phyloP scores from a whole-genome alignment of 2,888 invertebrate species.

The Abscondita cerata region DNA sequence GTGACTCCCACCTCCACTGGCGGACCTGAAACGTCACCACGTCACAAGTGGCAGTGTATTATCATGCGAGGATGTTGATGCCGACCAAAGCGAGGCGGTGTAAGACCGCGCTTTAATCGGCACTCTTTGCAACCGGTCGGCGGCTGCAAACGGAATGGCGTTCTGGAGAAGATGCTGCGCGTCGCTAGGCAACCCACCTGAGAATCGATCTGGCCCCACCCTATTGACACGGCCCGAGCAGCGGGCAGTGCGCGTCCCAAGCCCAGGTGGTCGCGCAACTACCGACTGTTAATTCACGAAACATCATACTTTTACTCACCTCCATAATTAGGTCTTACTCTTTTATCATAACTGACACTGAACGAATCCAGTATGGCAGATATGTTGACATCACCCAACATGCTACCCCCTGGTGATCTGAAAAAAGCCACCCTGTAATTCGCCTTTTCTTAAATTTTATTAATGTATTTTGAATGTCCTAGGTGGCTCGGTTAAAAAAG shows the following conservation, averaged over 20 bases:
- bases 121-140: constrained; percentile 53
- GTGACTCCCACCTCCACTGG: constrained; percentile 98
- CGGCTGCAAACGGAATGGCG: constrained; percentile 56
- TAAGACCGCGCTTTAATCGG: constrained; percentile 43
- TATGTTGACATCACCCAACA: constrained; percentile 93
- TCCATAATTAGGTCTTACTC: constrained; percentile 99
- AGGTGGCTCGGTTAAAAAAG: no score
- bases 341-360: constrained; percentile 97
- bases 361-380: constrained; percentile 94
- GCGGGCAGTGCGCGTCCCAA: constrained; percentile 38
- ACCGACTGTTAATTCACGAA: constrained; percentile 35
- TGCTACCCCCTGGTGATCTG: constrained; percentile 80
- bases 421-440: constrained; percentile 44
- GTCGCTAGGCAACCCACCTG: constrained; percentile 55
- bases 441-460: no score
- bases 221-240: constrained; percentile 53
- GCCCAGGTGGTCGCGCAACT: constrained; percentile 41
- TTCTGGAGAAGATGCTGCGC: constrained; percentile 56
- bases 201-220: constrained; percentile 59
- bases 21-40: constrained; percentile 81
- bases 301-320: constrained; percentile 68
- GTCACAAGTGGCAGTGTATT: constrained; percentile 46
- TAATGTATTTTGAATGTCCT: no score
- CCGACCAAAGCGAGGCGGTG: constrained; percentile 24
- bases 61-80: constrained; percentile 38